Evolutionary conservation across 2,797 vertebrate species (phyloP).

Genomic region (Yasuhikotakia modesta): DNA sequence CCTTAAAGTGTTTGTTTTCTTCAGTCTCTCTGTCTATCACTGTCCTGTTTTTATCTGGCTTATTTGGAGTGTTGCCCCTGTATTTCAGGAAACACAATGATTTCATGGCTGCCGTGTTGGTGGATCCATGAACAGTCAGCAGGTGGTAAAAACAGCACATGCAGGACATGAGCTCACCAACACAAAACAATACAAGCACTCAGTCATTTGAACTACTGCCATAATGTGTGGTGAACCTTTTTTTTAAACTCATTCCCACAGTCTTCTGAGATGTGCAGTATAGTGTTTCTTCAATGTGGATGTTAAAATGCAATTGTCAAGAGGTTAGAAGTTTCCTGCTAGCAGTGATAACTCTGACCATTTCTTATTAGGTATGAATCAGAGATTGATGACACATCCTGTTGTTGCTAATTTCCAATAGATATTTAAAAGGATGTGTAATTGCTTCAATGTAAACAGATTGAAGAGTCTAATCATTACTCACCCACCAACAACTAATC

Average conservation of each 20-base stretch:
- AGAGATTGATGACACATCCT: not conserved
- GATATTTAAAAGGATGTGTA: too few species aligned
- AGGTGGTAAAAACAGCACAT: slow-evolving; percentile 45
- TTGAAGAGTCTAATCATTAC: too few species aligned
- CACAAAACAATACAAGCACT: slow-evolving; percentile 42
- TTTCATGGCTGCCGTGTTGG: slow-evolving; percentile 49
- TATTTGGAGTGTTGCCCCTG: slow-evolving; percentile 25
- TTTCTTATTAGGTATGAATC: not conserved
- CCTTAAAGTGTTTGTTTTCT: slow-evolving; percentile 1
- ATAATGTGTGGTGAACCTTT: not conserved
- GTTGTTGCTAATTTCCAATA: not conserved
- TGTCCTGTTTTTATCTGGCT: not conserved
- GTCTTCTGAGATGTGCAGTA: slow-evolving; percentile 5
- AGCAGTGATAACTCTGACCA: not conserved
- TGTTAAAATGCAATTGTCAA: not conserved
- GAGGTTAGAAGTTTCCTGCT: not conserved
- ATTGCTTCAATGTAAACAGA: too few species aligned
- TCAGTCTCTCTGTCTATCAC: slow-evolving; percentile 6
- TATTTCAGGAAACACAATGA: slow-evolving; percentile 61
- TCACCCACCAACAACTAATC: too few species aligned
- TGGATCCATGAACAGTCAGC: slow-evolving; percentile 48
- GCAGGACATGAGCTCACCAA: slow-evolving; percentile 53
- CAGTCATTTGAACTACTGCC: slow-evolving; percentile 35
- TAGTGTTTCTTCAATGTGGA: not conserved
- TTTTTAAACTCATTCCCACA: slow-evolving; percentile 26